phyloP scores from a whole-genome alignment of 2,888 invertebrate species.

The Spisula solida region DNA sequence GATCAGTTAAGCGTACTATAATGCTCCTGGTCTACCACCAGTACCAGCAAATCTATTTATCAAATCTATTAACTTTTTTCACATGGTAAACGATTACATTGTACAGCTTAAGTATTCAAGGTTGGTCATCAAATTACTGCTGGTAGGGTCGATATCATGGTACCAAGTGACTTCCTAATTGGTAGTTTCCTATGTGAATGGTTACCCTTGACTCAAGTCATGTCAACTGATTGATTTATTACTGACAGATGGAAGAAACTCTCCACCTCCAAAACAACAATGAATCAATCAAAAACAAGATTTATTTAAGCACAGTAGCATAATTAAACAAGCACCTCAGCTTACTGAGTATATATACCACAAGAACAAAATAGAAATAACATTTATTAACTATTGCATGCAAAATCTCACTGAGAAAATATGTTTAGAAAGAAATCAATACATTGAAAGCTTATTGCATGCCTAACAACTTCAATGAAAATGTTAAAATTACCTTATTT shows the following conservation, averaged over 20 bases:
- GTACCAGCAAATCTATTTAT: not conserved
- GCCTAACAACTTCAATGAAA: not conserved
- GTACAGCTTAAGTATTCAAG: not conserved
- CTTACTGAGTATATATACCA: not conserved
- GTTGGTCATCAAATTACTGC: not conserved
- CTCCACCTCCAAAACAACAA: not conserved
- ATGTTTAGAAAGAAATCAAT: no score
- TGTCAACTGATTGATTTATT: not conserved
- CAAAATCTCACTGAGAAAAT: not conserved
- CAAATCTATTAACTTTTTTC: no score
- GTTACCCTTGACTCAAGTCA: not conserved
- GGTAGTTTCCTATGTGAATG: not conserved
- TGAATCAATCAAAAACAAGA: not conserved
- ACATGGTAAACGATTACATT: no score
- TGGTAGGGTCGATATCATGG: not conserved
- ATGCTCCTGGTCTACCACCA: not conserved
- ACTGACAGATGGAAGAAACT: not conserved
- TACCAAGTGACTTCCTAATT: not conserved
- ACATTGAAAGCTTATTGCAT: no score
- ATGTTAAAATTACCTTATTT: constrained; percentile 92
- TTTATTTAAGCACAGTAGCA: not conserved
- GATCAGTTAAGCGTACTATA: not conserved
- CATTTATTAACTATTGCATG: not conserved
- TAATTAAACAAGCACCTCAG: not conserved
- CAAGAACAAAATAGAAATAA: not conserved